These are phyloP conservation scores for Volucella bombylans DNA, from an alignment of 2,888 invertebrate species.

Conservation along the genomic window DNA sequence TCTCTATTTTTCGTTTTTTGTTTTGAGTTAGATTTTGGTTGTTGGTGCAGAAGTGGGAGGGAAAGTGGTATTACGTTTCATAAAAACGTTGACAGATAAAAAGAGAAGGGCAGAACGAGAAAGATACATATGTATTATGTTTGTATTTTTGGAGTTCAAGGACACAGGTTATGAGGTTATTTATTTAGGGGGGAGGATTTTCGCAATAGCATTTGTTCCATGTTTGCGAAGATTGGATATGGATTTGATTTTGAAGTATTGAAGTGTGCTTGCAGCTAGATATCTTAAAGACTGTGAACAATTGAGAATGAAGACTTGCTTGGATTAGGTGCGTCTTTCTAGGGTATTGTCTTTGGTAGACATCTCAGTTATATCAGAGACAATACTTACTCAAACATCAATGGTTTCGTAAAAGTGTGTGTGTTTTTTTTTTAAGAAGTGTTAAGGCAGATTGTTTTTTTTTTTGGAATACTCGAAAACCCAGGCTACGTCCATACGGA, in stretches of 20 bases:
- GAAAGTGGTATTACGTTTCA: conserved; percentile 64
- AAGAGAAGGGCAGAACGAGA: neutral
- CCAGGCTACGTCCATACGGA: too few species aligned
- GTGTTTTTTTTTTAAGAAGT: too few species aligned
- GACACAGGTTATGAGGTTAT: conserved; percentile 51
- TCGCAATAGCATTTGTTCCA: neutral
- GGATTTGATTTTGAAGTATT: neutral
- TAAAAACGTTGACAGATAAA: conserved; percentile 24
- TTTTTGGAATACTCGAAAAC: too few species aligned
- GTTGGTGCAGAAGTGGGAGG: neutral
- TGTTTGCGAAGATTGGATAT: conserved; percentile 12
- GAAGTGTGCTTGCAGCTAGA: too few species aligned
- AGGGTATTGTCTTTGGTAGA: too few species aligned
- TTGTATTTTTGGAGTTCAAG: conserved; percentile 66
- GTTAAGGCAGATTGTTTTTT: too few species aligned
- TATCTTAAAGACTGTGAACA: too few species aligned
- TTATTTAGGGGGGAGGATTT: conserved; percentile 12
- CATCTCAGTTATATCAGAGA: too few species aligned
- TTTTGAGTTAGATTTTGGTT: neutral
- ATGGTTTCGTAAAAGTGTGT: too few species aligned
- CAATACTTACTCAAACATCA: too few species aligned
- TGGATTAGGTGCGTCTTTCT: too few species aligned
- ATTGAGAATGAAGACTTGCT: too few species aligned
- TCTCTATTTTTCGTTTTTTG: conserved; percentile 9
- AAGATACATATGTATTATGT: neutral